phyloP scores from a whole-genome alignment of 2,113 vertebrate genomes.

The Caretta caretta region DNA sequence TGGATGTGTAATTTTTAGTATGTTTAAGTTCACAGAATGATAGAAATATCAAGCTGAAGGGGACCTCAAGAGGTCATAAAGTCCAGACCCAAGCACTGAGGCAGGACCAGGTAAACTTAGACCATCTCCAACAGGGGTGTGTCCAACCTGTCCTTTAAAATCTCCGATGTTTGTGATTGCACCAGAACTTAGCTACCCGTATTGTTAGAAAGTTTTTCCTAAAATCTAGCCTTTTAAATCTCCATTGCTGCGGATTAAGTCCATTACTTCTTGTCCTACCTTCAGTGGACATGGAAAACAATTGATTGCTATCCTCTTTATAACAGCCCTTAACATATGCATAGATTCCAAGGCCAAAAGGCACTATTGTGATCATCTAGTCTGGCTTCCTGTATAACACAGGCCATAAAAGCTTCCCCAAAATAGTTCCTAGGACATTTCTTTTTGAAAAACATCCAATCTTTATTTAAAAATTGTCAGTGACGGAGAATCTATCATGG shows the following conservation, averaged over 20 bases:
- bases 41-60: neutral
- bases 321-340: neutral
- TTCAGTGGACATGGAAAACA: neutral
- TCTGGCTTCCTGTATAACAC: neutral
- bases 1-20: neutral
- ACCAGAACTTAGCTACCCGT: neutral
- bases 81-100: neutral
- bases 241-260: neutral
- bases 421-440: neutral
- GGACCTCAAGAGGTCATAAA: neutral
- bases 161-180: neutral
- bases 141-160: neutral
- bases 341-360: neutral
- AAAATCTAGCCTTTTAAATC: neutral
- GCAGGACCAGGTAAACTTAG: neutral
- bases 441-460: neutral
- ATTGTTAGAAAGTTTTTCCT: neutral
- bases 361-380: neutral
- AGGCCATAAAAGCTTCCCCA: neutral
- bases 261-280: neutral
- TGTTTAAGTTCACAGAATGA: neutral
- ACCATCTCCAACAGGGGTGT: neutral
- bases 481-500: neutral
- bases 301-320: neutral
- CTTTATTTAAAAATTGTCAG: neutral